Conservation (phyloP, 1,140 invertebrate species). For the Camponotus pennsylvanicus region DNA sequence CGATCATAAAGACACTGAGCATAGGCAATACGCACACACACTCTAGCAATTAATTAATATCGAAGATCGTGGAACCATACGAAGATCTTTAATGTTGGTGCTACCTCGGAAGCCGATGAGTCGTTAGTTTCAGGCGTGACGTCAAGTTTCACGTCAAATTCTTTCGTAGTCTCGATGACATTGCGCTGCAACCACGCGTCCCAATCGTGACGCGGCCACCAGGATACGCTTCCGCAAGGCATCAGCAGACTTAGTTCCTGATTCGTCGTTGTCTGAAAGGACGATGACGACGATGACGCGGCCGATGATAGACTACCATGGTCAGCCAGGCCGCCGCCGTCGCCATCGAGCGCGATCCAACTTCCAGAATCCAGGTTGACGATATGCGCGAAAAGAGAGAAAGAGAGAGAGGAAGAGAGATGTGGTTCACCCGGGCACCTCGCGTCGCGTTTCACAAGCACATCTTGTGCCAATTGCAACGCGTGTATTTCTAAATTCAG, state of each 20-base stretch:
- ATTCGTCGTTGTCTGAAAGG: constrained; percentile 48
- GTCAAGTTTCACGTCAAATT: constrained; percentile 74
- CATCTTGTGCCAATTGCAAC: constrained; percentile 71
- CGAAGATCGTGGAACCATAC: not conserved
- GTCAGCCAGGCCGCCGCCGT: constrained; percentile 35
- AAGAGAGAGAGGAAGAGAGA: too few relatives aligned
- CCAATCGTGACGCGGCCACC: constrained; percentile 76
- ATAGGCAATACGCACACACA: constrained; percentile 15
- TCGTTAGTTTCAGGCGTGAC: constrained; percentile 81
- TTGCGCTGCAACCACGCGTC: constrained; percentile 77
- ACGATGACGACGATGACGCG: constrained; percentile 61
- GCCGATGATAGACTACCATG: constrained; percentile 31
- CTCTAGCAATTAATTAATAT: constrained; percentile 10
- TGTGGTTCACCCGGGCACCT: not conserved
- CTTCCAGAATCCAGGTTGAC: constrained; percentile 68
- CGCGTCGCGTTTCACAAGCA: constrained; percentile 29
- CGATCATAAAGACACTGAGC: not conserved
- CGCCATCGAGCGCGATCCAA: constrained; percentile 36
- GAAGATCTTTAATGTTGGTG: constrained; percentile 53
- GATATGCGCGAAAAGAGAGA: not conserved
- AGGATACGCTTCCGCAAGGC: constrained; percentile 41
- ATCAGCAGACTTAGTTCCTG: constrained; percentile 65
- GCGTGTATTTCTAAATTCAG: constrained; percentile 81
- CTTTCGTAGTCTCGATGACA: constrained; percentile 55
- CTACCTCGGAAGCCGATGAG: constrained; percentile 80